Conservation (phyloP, 2,888 invertebrate genomes). For the Drosophila anceps region DNA sequence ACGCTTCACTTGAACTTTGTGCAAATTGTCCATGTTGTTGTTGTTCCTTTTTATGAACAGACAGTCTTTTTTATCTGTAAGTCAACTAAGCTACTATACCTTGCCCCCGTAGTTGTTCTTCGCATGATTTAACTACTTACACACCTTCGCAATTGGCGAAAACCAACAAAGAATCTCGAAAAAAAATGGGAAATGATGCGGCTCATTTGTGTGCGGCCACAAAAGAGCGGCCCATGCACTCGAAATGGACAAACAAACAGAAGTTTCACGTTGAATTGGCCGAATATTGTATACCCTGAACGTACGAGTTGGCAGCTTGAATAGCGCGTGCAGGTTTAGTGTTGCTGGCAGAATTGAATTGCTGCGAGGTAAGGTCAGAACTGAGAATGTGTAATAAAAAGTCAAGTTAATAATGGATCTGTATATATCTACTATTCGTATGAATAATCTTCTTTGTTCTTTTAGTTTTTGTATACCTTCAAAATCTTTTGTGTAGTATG, state of each 20-base stretch:
- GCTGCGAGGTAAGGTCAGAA: too few species aligned
- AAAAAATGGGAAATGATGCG: conserved; percentile 61
- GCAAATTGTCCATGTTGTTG: conserved; percentile 26
- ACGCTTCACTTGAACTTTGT: conserved; percentile 76
- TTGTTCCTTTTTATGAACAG: conserved; percentile 5
- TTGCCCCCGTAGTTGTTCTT: neutral
- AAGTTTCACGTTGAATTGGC: neutral
- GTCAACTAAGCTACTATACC: conserved; percentile 2
- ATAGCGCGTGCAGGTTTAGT: too few species aligned
- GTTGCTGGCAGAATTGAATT: too few species aligned
- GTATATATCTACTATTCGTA: too few species aligned
- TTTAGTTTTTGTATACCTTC: too few species aligned
- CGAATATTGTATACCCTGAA: conserved; percentile 6
- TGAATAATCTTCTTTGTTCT: too few species aligned
- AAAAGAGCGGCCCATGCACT: conserved; percentile 36
- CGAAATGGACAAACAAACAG: neutral
- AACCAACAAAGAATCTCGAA: neutral
- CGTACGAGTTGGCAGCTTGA: neutral
- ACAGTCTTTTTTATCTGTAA: conserved; percentile 26
- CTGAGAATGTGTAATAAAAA: too few species aligned
- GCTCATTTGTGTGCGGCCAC: conserved; percentile 74
- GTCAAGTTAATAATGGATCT: too few species aligned
- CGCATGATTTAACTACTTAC: conserved; percentile 54
- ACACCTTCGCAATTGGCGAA: conserved; percentile 38
- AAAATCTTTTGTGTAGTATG: too few species aligned